Evolutionary conservation across 2,888 invertebrate species (phyloP), one percentile per base, ranked within the genome.

Genomic region (Galeopsomyia nigrocyanea): DNA sequence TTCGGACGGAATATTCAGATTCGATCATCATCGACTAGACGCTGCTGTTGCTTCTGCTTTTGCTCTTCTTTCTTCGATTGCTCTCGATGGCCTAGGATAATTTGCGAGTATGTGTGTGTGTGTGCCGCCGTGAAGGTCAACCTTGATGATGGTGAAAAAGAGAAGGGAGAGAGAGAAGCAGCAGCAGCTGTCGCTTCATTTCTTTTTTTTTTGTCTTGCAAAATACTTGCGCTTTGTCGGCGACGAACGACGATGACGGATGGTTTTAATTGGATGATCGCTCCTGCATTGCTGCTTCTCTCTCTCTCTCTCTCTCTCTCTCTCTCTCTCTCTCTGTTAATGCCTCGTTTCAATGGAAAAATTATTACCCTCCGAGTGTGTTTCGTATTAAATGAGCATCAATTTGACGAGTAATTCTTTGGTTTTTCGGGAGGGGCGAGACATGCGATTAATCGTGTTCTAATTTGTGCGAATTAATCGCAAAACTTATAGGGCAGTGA

Each of bases 231-330:
- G 53, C 53, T 19, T 19, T 19, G 53, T 19, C 53, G 53, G 17
- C 53, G 53, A 19, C 19, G 17, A 16, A 19, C 17, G 19, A 14
- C 17, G 53, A 53, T 53, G 19, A 19, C 17, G 62, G 67, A 72
- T 72, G 63, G 67, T 72, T 72, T 68, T 68, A 53, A 68, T 39
- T 39, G 39, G 39, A 72, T 62, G 63, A 58, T 61, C 47, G 58
- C 60, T 47, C 49, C 14, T 21, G 46, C 53, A n/a, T 46, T 49
- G 16, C 49, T 19, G 21, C 26, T 22, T 22, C 21, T 58, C 46
- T 56, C 21, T 56, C 39, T 46, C n/a, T 65, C 17, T n/a, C n/a
- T n/a, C n/a, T n/a, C n/a, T n/a, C n/a, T n/a, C 53, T n/a, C 55
- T 65, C 50, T 50, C 10, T 46, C 64, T 65, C 51, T 53, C 53